phyloP scores from a whole-genome alignment of 2,888 invertebrate genomes.

The Eupithecia tripunctaria region DNA sequence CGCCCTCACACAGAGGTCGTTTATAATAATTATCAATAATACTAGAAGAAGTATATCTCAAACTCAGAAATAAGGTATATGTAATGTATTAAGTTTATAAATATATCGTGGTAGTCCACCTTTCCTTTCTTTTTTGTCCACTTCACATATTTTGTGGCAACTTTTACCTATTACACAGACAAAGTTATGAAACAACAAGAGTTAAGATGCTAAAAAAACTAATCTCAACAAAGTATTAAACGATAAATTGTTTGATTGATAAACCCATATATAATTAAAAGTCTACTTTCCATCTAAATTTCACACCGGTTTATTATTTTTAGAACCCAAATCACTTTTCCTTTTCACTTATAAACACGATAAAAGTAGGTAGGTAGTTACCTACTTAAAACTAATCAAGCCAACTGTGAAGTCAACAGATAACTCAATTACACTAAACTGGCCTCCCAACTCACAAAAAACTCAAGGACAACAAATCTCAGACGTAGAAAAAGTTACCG shows the following conservation, averaged over 20 bases:
- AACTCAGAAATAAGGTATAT: no score
- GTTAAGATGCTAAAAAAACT: neutral
- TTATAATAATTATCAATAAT: no score
- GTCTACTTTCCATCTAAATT: neutral
- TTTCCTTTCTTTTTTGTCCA: no score
- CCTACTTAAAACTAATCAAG: neutral
- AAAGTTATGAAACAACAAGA: neutral
- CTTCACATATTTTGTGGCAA: neutral
- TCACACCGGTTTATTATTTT: neutral
- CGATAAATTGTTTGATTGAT: neutral
- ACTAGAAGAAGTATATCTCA: no score
- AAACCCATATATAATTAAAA: neutral
- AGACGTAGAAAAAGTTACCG: constrained; percentile 31
- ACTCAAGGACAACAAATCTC: constrained; percentile 19
- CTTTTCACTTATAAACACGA: neutral
- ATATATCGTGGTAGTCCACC: no score
- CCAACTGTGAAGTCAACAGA: neutral
- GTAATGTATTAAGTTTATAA: no score
- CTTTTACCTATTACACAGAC: neutral
- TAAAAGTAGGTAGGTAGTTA: neutral
- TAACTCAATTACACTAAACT: constrained; percentile 6
- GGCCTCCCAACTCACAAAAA: constrained; percentile 9
- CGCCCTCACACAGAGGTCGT: no score
- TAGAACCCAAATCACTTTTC: neutral
- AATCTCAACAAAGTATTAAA: neutral